A percentile compares a stretch with the other conserved stretches of the same genome.
These are phyloP conservation scores for Dasyprocta punctata DNA, from an alignment of 2,113 vertebrate species.

Conservation along the genomic window DNA sequence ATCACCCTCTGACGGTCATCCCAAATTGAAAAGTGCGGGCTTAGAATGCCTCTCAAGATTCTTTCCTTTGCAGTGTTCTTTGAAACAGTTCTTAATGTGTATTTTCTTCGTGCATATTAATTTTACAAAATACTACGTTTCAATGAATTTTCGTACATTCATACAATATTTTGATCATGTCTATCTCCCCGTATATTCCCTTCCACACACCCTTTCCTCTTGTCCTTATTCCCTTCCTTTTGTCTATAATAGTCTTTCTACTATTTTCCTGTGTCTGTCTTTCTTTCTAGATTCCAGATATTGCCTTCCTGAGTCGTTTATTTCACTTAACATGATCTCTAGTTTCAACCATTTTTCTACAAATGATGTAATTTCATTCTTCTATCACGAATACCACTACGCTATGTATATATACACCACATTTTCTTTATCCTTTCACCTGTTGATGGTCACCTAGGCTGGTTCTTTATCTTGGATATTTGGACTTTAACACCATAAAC, in stretches of 20 bases:
- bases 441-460: neutral
- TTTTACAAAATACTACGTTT: neutral
- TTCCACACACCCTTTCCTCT: neutral
- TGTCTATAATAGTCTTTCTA: neutral
- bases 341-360: neutral
- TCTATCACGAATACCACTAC: neutral
- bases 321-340: neutral
- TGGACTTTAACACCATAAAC: neutral
- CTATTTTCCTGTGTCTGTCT: neutral
- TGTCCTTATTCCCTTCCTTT: neutral
- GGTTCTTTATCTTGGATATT: neutral
- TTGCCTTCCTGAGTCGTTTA: neutral
- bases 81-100: neutral
- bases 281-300: neutral
- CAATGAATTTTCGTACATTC: neutral
- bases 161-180: neutral
- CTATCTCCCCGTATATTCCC: neutral
- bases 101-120: neutral
- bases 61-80: neutral
- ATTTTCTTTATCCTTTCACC: neutral
- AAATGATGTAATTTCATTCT: neutral
- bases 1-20: neutral
- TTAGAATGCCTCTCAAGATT: too few relatives aligned
- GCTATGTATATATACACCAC: neutral
- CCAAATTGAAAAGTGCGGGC: neutral